These are phyloP conservation scores for Luperina nickerlii DNA, from an alignment of 2,888 invertebrate genomes.

Conservation along the genomic window DNA sequence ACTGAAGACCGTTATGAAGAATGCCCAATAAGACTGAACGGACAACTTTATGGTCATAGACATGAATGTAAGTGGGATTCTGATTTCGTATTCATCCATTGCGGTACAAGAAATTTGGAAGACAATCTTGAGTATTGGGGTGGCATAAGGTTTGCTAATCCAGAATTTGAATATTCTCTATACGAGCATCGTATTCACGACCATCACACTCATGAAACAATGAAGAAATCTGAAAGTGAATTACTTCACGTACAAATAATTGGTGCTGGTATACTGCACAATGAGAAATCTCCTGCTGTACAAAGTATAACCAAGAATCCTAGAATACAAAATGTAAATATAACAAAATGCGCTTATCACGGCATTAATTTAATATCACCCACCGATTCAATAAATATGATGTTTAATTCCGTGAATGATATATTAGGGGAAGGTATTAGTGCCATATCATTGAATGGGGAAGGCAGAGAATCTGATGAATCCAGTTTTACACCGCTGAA, in stretches of 20 bases:
- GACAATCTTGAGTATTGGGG: constrained; percentile 96
- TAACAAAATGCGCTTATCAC: constrained; percentile 96
- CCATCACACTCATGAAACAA: constrained; percentile 93
- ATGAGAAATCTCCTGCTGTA: constrained; percentile 97
- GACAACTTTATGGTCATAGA: constrained; percentile 95
- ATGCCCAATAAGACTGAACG: constrained; percentile 97
- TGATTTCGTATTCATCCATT: constrained; percentile 97
- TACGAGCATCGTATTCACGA: constrained; percentile 96
- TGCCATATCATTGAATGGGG: constrained; percentile 97
- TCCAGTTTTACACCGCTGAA: constrained; percentile 97
- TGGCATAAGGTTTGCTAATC: constrained; percentile 97
- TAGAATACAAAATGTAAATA: constrained; percentile 94
- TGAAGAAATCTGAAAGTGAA: constrained; percentile 93
- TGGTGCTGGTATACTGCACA: constrained; percentile 98
- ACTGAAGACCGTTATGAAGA: constrained; percentile 94
- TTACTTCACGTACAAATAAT: constrained; percentile 95
- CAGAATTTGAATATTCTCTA: constrained; percentile 96
- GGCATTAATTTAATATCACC: constrained; percentile 98
- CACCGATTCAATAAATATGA: constrained; percentile 94
- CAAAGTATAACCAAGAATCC: constrained; percentile 97
- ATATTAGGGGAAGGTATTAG: constrained; percentile 97
- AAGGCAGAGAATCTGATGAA: constrained; percentile 96
- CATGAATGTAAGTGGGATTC: constrained; percentile 97
- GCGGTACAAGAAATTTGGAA: constrained; percentile 93
- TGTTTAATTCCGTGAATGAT: constrained; percentile 93